phyloP scores from a whole-genome alignment of 2,113 vertebrate species.

The Columba janthina region DNA sequence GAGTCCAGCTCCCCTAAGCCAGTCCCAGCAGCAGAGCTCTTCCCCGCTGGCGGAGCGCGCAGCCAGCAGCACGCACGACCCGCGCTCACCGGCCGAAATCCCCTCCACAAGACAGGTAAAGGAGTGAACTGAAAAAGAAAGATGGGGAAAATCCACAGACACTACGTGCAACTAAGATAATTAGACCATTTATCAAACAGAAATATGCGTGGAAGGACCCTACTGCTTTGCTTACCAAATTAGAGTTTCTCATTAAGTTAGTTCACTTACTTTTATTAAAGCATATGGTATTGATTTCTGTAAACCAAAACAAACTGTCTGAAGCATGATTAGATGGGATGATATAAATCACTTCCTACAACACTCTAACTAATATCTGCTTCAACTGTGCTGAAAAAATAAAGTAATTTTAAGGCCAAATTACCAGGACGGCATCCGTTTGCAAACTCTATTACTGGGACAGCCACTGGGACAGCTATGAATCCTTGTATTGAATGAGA shows the following conservation, averaged over 20 bases:
- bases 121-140: background rate
- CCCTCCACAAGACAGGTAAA: background rate
- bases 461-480: background rate
- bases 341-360: background rate
- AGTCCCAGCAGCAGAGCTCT: background rate
- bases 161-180: background rate
- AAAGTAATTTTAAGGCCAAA: background rate
- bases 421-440: background rate
- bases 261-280: background rate
- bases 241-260: background rate
- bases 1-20: rapidly evolving
- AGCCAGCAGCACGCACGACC: background rate
- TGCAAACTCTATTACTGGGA: background rate
- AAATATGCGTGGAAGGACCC: background rate
- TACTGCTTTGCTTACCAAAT: background rate
- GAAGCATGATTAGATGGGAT: background rate
- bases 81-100: rapidly evolving
- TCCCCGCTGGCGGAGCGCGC: background rate
- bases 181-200: background rate
- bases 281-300: background rate
- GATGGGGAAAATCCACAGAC: background rate
- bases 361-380: background rate
- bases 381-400: background rate
- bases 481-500: background rate
- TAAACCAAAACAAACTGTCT: background rate